These are phyloP conservation scores for Palloptera scutellata DNA, from an alignment of 2,888 invertebrate genomes.

Conservation along the genomic window DNA sequence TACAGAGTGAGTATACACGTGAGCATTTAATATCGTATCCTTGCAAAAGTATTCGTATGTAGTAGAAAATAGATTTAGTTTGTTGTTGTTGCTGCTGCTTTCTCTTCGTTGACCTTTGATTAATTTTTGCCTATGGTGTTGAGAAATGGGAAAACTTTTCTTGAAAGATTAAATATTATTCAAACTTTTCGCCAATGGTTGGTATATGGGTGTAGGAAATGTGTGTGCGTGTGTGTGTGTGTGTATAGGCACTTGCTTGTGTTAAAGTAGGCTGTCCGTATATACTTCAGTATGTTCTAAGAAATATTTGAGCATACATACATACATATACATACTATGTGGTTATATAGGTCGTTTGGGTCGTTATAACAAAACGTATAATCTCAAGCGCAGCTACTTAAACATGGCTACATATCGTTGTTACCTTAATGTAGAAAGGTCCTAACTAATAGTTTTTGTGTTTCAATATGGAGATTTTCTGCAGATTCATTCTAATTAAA, in stretches of 20 bases:
- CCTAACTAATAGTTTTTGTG: no score
- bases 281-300: background rate
- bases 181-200: background rate
- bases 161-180: slow-evolving; percentile 12
- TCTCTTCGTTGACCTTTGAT: slow-evolving; percentile 18
- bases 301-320: background rate
- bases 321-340: no score
- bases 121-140: slow-evolving; percentile 11
- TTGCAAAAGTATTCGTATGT: slow-evolving; percentile 1
- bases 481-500: no score
- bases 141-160: background rate
- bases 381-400: no score
- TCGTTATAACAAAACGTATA: no score
- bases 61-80: background rate
- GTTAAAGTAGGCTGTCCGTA: no score
- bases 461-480: no score
- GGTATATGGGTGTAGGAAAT: background rate
- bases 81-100: background rate
- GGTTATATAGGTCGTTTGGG: no score
- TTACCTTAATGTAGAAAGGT: no score
- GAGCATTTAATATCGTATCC: slow-evolving; percentile 12
- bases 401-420: no score
- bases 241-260: no score
- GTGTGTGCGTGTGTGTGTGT: background rate
- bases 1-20: background rate